Evolutionary conservation across 2,888 invertebrate genomes (phyloP), one percentile per base, ranked within the genome.

Genomic region (Troides aeacus): DNA sequence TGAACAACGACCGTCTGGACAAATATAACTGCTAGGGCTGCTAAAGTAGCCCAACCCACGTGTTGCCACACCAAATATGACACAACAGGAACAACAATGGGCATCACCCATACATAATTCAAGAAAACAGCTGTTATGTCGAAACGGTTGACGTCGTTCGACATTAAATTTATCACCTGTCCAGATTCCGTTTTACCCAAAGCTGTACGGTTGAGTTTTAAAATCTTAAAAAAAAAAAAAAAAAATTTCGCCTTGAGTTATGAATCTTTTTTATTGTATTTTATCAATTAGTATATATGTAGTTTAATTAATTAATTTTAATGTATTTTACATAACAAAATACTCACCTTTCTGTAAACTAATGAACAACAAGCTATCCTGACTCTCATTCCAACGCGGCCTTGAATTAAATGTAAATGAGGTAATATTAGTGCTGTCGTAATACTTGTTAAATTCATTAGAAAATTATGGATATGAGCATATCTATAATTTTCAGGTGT

Each of bases 111-210:
- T 62, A 97, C 84, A 81, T 95, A 97, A 85, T 97, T 96, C 18
- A 97, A 84, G 80, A 95, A 95, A 64, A 94, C 78, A 24, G 95
- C 93, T 30, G 95, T 94, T 84, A 95, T 86, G 81, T 97, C 97
- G 82, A 97, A 97, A 73, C 97, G 93, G 77, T 95, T 95, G 3
- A 97, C 97, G 81, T 97, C 97, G 78, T 97, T 97, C 0, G 97
- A 97, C 88, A 97, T 93, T 69, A 97, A 86, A 84, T 97, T 97
- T 62, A 97, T 95, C 77, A 97, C 94, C 85, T 97, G 96, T 0
- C 97, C 97, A 75, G 96, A 85, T 89, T 94, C 79, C 83, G 95
- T 95, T 83, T 94, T 92, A 64, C 92, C 93, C 73, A 95, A 79
- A 0, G 95, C 94, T 1, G 88, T 84, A 73, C 94, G 93, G 79